phyloP scores from a whole-genome alignment of 2,113 vertebrate species.

The Elachura formosa region DNA sequence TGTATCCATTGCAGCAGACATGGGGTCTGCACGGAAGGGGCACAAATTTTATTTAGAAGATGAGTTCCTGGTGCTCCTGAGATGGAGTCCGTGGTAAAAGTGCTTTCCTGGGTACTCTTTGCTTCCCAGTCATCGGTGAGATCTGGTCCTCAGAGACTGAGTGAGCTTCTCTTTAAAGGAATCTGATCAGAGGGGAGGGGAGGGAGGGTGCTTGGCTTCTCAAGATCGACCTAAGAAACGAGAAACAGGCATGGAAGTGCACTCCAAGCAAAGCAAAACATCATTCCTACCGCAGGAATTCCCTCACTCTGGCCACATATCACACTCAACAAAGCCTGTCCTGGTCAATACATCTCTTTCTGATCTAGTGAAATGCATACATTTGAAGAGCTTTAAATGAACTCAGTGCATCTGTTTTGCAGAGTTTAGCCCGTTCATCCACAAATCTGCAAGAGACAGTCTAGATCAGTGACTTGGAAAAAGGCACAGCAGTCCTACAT shows the following conservation, averaged over 20 bases:
- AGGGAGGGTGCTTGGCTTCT: neutral
- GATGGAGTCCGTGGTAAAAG: constrained; percentile 32
- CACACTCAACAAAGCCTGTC: neutral
- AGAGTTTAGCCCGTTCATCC: neutral
- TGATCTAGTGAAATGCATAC: neutral
- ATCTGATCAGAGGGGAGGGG: neutral
- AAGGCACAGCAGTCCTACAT: neutral
- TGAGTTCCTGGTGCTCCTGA: neutral
- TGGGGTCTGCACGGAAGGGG: neutral
- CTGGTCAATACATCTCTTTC: neutral
- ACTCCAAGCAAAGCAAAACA: neutral
- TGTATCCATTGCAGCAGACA: constrained; percentile 85
- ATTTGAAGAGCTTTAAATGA: neutral
- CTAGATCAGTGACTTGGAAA: neutral
- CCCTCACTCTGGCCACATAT: neutral
- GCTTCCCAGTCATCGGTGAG: constrained; percentile 18
- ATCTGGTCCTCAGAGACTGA: neutral
- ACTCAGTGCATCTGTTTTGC: neutral
- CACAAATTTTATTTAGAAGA: neutral
- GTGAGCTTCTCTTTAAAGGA: neutral
- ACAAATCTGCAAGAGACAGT: neutral
- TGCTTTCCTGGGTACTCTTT: neutral
- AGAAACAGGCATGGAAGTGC: neutral
- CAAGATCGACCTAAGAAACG: neutral
- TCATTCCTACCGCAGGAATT: neutral